Evolutionary conservation across 2,888 invertebrate genomes (phyloP).

Genomic region (Cerastis leucographa): DNA sequence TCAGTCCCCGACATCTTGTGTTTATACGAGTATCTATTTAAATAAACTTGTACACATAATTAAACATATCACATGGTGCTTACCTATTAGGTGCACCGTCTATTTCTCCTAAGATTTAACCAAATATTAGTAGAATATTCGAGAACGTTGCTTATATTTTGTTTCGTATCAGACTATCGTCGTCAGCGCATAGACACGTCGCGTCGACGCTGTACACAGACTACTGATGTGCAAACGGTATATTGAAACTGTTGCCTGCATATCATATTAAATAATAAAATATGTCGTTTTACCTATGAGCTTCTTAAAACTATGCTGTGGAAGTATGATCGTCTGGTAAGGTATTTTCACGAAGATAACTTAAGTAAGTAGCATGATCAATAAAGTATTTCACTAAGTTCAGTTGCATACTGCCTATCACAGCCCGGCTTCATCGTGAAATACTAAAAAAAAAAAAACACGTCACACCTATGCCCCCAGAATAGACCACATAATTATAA

Average conservation of each 20-base stretch:
- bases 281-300: background rate
- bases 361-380: too few relatives aligned
- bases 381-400: too few relatives aligned
- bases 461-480: too few relatives aligned
- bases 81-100: background rate
- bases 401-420: too few relatives aligned
- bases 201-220: constrained; percentile 9
- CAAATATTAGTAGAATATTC: constrained; percentile 1
- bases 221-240: constrained; percentile 33
- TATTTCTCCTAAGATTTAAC: constrained; percentile 1
- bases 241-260: constrained; percentile 49
- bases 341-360: background rate
- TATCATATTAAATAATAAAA: background rate
- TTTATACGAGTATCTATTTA: background rate
- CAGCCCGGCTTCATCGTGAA: too few relatives aligned
- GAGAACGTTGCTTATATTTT: constrained; percentile 23
- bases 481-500: too few relatives aligned
- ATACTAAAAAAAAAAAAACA: too few relatives aligned
- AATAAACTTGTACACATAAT: too few relatives aligned
- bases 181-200: constrained; percentile 33
- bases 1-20: too few relatives aligned
- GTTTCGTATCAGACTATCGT: constrained; percentile 5
- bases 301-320: background rate
- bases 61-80: background rate
- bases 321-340: background rate